Percentiles rank a stretch among this genome's conserved stretches.
These are phyloP conservation scores for Sericinus montela DNA, from an alignment of 2,888 invertebrate species.

Conservation along the genomic window DNA sequence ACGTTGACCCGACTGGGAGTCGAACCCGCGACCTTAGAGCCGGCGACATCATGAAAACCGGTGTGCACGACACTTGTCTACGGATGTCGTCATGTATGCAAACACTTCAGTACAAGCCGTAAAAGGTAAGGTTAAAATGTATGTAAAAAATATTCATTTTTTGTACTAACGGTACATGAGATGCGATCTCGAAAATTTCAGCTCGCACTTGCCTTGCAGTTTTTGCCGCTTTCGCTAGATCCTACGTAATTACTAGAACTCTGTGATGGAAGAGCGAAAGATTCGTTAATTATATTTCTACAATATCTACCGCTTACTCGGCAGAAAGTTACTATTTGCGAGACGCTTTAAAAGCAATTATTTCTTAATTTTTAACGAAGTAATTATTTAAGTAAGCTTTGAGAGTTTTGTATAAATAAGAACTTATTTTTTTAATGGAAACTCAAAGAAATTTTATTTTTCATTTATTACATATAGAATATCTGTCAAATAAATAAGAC, in stretches of 20 bases:
- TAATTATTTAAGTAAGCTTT: neutral
- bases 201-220: slow-evolving; percentile 29
- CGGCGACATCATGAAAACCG: too few species aligned
- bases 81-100: too few species aligned
- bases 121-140: too few species aligned
- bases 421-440: too few species aligned
- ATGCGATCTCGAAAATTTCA: slow-evolving; percentile 33
- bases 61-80: too few species aligned
- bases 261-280: slow-evolving; percentile 20
- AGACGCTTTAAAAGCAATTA: neutral
- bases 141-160: neutral
- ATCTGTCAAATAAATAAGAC: too few species aligned
- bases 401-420: too few species aligned
- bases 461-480: too few species aligned
- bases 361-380: neutral
- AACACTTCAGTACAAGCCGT: too few species aligned
- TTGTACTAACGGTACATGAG: slow-evolving; percentile 29
- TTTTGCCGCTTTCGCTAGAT: slow-evolving; percentile 35
- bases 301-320: slow-evolving; percentile 9
- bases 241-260: slow-evolving; percentile 34
- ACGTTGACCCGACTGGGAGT: too few species aligned
- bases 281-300: slow-evolving; percentile 24
- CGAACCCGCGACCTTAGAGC: too few species aligned
- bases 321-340: neutral
- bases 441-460: too few species aligned